Evolutionary conservation across 2,797 vertebrate species (phyloP), one percentile per base, ranked within the genome.

Genomic region (Sebastes oblongus): DNA sequence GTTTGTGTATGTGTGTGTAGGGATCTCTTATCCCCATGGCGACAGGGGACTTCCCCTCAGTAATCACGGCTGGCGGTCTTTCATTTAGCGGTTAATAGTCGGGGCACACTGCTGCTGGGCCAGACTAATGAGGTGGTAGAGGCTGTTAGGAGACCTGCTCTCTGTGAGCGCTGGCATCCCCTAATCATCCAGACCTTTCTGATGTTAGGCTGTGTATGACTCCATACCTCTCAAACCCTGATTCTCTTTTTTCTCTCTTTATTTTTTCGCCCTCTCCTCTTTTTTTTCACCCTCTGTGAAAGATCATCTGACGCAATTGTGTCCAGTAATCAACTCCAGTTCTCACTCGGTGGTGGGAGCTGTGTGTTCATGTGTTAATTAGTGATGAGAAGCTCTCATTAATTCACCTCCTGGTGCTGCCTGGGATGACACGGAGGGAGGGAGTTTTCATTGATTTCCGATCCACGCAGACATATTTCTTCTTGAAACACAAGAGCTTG

Each of bases 41-140:
- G 67, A 93, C 87, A 75, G 85, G 87, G 92, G 86, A 91, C 91
- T 91, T 90, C 90, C 93, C 90, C 72, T 89, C 79, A 87, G 91
- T 92, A 89, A 93, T 93, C 88, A 87, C 82, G 75, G 84, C 73
- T 86, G 88, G 90, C 73, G 84, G 88, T 90, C 91, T 93, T 93
- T 92, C 91, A 93, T 92, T 93, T 89, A 91, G 88, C 75, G 78
- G 89, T 92, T 94, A 91, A 92, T 93, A 88, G 92, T 30, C 77
- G 77, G 92, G 88, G 88, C 88, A 85, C 12, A 72, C 80, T 81
- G 86, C 91, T 89, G 90, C 93, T 80, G 90, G 88, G 90, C 77
- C 78, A 66, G 78, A 87, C 89, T 94, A 94, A 94, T 93, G 90
- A 93, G 91, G 88, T 90, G 85, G 72, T 80, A 66, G 85, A 90